phyloP scores from a whole-genome alignment of 2,797 vertebrate species.

The Phalanger gymnotis region DNA sequence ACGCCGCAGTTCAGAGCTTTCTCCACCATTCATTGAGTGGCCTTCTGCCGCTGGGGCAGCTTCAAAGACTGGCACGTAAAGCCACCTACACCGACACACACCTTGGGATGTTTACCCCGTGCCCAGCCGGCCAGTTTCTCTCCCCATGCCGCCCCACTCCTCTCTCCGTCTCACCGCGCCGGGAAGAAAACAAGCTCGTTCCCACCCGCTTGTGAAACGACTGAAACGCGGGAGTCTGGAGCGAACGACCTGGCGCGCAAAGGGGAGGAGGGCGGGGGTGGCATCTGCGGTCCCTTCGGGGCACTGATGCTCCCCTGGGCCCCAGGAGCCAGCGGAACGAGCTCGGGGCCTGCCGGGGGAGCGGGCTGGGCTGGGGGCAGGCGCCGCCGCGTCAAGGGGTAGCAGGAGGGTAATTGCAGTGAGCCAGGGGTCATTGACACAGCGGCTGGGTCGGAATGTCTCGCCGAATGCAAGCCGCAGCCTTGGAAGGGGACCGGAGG shows the following conservation, averaged over 20 bases:
- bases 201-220: background rate
- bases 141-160: background rate
- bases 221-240: background rate
- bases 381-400: conserved; percentile 57
- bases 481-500: background rate
- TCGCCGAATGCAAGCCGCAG: conserved; percentile 5
- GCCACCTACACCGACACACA: background rate
- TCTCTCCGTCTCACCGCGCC: background rate
- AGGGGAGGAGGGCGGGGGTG: conserved; percentile 21
- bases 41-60: background rate
- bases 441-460: rapidly evolving
- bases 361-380: conserved; percentile 19
- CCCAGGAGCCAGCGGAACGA: conserved; percentile 2
- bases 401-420: conserved; percentile 67
- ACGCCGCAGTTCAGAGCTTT: background rate
- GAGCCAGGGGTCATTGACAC: conserved; percentile 26
- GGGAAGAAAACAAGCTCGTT: conserved; percentile 21
- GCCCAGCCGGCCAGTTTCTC: background rate
- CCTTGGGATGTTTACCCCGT: background rate
- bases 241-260: background rate
- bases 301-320: background rate
- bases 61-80: background rate
- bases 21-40: background rate
- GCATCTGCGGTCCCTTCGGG: background rate
- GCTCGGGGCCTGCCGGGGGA: conserved; percentile 10